Evolutionary conservation across 2,888 invertebrate species (phyloP).

Genomic region (Cantharis flavilabris): DNA sequence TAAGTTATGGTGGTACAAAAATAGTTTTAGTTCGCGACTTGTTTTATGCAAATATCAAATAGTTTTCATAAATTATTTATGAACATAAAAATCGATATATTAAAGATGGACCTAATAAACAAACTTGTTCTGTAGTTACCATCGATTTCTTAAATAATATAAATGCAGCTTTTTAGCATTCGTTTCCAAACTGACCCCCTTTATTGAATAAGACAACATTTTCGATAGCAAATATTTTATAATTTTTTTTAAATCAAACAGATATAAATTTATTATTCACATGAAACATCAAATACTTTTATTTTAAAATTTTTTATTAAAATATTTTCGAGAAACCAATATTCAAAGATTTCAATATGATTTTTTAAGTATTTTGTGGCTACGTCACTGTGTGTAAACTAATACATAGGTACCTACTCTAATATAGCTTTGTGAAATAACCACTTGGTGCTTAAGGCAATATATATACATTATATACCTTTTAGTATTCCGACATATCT

Average conservation of each 20-base stretch:
- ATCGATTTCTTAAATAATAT: neutral
- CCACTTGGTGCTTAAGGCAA: neutral
- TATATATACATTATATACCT: neutral
- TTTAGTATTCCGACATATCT: neutral
- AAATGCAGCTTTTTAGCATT: neutral
- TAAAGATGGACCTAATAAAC: neutral
- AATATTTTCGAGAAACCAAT: neutral
- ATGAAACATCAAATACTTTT: neutral
- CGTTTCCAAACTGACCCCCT: neutral
- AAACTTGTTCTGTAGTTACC: neutral
- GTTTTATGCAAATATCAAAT: neutral
- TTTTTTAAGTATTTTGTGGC: neutral
- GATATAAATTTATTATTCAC: neutral
- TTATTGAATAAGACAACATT: neutral
- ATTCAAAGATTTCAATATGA: neutral
- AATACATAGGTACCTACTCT: no score
- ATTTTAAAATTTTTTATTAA: neutral
- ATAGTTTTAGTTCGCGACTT: conserved; percentile 17
- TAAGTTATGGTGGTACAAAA: conserved; percentile 16
- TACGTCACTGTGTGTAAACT: neutral
- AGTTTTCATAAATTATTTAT: neutral
- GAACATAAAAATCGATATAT: neutral
- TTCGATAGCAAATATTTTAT: neutral
- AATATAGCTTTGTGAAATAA: neutral
- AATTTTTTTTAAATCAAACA: neutral